Evolutionary conservation across 2,888 invertebrate species (phyloP).

Genomic region (Emmelina monodactyla): DNA sequence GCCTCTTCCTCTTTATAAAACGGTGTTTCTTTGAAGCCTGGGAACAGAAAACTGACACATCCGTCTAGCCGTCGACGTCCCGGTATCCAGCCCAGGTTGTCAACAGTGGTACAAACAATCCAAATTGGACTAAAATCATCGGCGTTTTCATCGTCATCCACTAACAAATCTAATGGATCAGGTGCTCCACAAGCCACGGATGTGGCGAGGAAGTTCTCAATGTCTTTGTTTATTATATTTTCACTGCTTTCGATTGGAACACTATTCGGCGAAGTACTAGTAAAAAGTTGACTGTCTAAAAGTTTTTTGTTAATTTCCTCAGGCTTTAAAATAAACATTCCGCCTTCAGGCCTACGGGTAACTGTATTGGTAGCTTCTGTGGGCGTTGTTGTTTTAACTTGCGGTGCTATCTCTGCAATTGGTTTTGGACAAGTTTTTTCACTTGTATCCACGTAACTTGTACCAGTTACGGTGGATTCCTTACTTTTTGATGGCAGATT

Average conservation of each 20-base stretch:
- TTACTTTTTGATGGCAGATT: no score
- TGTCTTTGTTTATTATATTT: constrained; percentile 22
- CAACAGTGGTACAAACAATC: constrained; percentile 34
- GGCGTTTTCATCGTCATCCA: constrained; percentile 7
- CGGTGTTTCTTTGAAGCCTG: constrained; percentile 35
- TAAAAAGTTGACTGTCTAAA: no score
- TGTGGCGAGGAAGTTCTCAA: constrained; percentile 30
- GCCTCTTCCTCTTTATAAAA: constrained; percentile 35
- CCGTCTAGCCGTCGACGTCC: constrained; percentile 25
- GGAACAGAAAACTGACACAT: constrained; percentile 39
- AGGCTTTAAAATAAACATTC: constrained; percentile 49
- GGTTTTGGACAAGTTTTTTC: no score
- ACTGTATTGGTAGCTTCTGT: constrained; percentile 14
- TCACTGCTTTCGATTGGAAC: not conserved
- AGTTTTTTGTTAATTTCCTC: constrained; percentile 50
- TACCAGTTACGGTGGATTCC: no score
- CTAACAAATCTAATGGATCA: constrained; percentile 16
- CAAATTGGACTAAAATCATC: constrained; percentile 24
- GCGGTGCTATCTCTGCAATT: constrained; percentile 27
- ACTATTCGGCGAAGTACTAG: constrained; percentile 2
- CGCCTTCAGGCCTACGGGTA: constrained; percentile 19
- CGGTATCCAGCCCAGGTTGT: constrained; percentile 34
- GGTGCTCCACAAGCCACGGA: constrained; percentile 19
- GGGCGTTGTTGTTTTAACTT: constrained; percentile 26
- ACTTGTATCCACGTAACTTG: no score